Percentiles rank a stretch among this genome's conserved stretches.
These are phyloP conservation scores for Pachyramphus minor DNA, from an alignment of 2,113 vertebrate genomes.

Conservation along the genomic window DNA sequence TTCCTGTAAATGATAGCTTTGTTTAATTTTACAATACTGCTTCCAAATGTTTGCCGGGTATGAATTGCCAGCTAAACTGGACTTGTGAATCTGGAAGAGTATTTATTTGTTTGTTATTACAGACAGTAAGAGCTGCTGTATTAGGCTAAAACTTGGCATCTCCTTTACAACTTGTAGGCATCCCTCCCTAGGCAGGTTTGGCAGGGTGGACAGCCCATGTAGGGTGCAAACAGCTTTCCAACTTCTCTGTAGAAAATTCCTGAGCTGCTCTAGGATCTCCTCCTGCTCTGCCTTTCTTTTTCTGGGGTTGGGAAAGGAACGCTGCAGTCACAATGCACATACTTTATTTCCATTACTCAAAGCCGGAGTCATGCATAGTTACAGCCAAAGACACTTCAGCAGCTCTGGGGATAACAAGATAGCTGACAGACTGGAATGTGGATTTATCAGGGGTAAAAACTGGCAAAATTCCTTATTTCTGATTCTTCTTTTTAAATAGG, in stretches of 20 bases:
- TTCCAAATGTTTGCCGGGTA: conserved; percentile 53
- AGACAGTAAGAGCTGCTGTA: neutral
- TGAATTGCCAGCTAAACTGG: neutral
- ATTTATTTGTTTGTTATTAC: conserved; percentile 40
- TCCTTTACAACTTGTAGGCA: neutral
- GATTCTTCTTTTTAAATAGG: conserved; percentile 47
- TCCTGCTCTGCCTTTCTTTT: neutral
- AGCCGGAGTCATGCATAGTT: conserved; percentile 56
- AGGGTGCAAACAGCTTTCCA: neutral
- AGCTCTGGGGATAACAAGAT: conserved; percentile 72
- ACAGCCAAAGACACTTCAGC: conserved; percentile 72
- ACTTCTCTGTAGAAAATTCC: neutral
- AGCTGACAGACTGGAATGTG: conserved; percentile 72
- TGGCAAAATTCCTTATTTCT: conserved; percentile 67
- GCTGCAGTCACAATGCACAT: neutral
- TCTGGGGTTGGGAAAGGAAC: neutral
- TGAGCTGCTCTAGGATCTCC: neutral
- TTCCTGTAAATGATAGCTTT: conserved; percentile 69
- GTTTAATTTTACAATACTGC: conserved; percentile 57
- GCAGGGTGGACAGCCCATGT: neutral
- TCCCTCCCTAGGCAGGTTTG: neutral
- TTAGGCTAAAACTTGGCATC: neutral
- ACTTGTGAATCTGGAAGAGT: neutral
- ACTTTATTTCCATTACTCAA: conserved; percentile 71
- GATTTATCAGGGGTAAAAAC: conserved; percentile 68